Percentiles rank a stretch among this genome's conserved stretches.
Conservation (phyloP, 2,888 invertebrate genomes). For the Tetramorium bicarinatum region DNA sequence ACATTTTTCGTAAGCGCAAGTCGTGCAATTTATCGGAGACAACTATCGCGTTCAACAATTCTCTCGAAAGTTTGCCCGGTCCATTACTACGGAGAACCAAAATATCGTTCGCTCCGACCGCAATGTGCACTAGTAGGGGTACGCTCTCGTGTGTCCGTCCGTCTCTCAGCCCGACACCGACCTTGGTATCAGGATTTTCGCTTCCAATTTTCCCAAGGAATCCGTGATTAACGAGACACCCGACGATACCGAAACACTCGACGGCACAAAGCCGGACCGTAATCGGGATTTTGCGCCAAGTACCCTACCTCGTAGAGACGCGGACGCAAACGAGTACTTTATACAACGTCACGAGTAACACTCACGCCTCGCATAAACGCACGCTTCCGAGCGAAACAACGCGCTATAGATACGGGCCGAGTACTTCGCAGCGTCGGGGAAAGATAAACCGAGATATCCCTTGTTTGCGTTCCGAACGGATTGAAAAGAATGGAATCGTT, state of each 20-base stretch:
- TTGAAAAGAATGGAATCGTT: conserved; percentile 25
- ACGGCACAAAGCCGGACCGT: conserved; percentile 46
- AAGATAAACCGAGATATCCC: conserved; percentile 43
- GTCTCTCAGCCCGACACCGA: not conserved
- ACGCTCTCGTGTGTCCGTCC: not conserved
- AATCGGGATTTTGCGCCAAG: conserved; percentile 44
- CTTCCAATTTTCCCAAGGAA: conserved; percentile 49
- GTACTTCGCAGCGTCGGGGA: not conserved
- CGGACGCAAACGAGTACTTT: conserved; percentile 33
- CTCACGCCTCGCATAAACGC: conserved; percentile 37
- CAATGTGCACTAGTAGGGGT: not conserved
- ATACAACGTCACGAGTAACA: conserved; percentile 23
- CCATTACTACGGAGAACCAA: conserved; percentile 15
- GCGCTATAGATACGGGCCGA: conserved; percentile 17
- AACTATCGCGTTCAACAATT: conserved; percentile 2
- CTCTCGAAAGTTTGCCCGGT: not conserved
- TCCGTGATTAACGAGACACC: conserved; percentile 51
- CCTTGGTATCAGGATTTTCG: conserved; percentile 45
- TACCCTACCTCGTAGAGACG: not conserved
- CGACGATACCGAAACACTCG: conserved; percentile 23
- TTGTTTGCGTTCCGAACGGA: conserved; percentile 35
- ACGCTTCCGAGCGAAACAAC: conserved; percentile 26
- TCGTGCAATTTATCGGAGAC: not conserved
- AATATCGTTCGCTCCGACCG: conserved; percentile 21
- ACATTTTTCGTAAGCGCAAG: conserved; percentile 5